phyloP scores from a whole-genome alignment of 1,140 invertebrate genomes.

The Drosophila mauritiana region DNA sequence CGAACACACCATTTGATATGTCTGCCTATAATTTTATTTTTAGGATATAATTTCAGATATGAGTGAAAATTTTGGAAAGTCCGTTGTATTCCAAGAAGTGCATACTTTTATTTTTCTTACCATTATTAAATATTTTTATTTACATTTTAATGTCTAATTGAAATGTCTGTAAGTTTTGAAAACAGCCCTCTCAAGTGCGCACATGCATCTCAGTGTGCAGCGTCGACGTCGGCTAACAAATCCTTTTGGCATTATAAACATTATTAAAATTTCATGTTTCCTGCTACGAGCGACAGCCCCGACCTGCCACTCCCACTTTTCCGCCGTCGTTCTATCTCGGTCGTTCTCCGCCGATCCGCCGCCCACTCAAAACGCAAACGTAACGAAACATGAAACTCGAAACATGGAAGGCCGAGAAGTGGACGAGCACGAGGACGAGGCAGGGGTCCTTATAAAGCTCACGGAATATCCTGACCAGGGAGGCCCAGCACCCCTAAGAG shows the following conservation, averaged over 20 bases:
- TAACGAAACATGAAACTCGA: constrained; percentile 77
- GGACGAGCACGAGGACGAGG: not conserved
- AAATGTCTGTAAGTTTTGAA: not conserved
- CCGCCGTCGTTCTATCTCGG: not conserved
- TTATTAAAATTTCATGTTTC: constrained; percentile 84
- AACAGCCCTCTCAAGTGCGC: constrained; percentile 25
- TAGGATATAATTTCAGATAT: too few species aligned
- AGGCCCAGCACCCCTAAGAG: not conserved
- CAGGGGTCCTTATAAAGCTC: constrained; percentile 31
- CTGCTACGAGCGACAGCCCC: constrained; percentile 68
- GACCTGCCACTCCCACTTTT: constrained; percentile 23
- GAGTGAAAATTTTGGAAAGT: too few species aligned
- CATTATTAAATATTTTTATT: not conserved
- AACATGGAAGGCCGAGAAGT: constrained; percentile 30
- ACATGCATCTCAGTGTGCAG: constrained; percentile 64
- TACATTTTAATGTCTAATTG: not conserved
- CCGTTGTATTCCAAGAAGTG: too few species aligned
- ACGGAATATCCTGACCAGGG: constrained; percentile 37
- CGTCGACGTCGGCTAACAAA: constrained; percentile 81
- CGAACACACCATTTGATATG: too few species aligned
- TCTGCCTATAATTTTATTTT: too few species aligned
- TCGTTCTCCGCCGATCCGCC: constrained; percentile 6
- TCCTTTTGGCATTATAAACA: constrained; percentile 83
- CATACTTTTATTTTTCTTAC: too few species aligned
- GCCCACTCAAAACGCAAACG: constrained; percentile 75